Conservation (phyloP, 2,113 vertebrate genomes). For the Albula glossodonta region DNA sequence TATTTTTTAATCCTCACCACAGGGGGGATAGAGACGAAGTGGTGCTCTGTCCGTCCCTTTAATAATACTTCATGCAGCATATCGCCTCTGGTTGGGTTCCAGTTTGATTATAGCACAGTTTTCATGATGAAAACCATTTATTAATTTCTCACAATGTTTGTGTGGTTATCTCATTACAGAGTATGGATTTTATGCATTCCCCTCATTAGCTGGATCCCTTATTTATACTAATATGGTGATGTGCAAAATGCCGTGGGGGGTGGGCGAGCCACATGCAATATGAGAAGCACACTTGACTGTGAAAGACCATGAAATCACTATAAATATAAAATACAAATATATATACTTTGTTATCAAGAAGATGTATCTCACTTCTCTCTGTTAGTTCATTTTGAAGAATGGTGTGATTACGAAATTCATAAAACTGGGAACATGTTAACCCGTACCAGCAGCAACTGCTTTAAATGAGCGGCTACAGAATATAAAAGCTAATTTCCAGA, state of each 20-base stretch:
- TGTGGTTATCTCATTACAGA: neutral
- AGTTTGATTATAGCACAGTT: neutral
- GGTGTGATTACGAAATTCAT: neutral
- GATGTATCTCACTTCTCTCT: neutral
- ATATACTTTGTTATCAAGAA: neutral
- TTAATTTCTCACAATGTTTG: neutral
- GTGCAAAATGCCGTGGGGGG: neutral
- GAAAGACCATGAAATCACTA: neutral
- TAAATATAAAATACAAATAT: neutral
- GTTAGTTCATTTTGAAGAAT: neutral
- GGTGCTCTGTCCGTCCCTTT: neutral
- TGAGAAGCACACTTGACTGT: neutral
- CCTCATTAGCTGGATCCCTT: constrained; percentile 4
- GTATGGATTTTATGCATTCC: neutral
- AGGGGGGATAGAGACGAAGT: neutral
- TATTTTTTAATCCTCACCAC: neutral
- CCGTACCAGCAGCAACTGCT: neutral
- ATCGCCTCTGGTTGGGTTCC: neutral
- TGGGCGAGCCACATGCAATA: neutral
- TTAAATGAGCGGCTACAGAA: neutral
- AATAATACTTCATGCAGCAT: neutral
- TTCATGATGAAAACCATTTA: neutral
- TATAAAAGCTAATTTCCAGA: neutral
- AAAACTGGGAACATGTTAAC: neutral
- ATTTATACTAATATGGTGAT: neutral